These are phyloP conservation scores for Geophilus truncorum DNA, from an alignment of 2,888 invertebrate species.

Conservation along the genomic window DNA sequence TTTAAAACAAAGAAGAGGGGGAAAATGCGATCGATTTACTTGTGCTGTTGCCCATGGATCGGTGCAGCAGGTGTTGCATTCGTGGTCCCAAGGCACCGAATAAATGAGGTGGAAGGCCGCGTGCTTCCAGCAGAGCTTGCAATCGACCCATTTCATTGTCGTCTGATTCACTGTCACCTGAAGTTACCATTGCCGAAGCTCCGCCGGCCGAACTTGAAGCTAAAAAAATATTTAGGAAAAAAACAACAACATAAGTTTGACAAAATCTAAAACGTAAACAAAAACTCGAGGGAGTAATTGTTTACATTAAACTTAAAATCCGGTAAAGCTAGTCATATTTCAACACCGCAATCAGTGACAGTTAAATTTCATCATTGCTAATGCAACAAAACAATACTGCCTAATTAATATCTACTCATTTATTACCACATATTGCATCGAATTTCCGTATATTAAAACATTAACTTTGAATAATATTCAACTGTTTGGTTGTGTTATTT, in stretches of 20 bases:
- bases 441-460: no score
- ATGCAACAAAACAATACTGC: neutral
- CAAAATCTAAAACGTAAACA: no score
- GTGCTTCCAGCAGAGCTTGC: conserved; percentile 87
- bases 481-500: no score
- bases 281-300: no score
- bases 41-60: conserved; percentile 84
- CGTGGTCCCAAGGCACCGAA: conserved; percentile 92
- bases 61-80: conserved; percentile 91
- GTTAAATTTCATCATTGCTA: neutral
- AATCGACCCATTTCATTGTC: conserved; percentile 93
- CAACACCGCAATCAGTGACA: neutral
- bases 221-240: no score
- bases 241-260: no score
- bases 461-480: no score
- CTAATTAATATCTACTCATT: neutral
- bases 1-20: neutral
- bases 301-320: neutral
- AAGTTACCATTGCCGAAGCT: conserved; percentile 40
- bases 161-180: conserved; percentile 61
- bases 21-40: conserved; percentile 57
- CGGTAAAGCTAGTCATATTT: conserved; percentile 6
- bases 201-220: conserved; percentile 38
- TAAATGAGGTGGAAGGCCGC: conserved; percentile 92
- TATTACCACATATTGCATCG: no score